Conservation (phyloP, 1,140 invertebrate genomes). For the Zaprionus inermis region DNA sequence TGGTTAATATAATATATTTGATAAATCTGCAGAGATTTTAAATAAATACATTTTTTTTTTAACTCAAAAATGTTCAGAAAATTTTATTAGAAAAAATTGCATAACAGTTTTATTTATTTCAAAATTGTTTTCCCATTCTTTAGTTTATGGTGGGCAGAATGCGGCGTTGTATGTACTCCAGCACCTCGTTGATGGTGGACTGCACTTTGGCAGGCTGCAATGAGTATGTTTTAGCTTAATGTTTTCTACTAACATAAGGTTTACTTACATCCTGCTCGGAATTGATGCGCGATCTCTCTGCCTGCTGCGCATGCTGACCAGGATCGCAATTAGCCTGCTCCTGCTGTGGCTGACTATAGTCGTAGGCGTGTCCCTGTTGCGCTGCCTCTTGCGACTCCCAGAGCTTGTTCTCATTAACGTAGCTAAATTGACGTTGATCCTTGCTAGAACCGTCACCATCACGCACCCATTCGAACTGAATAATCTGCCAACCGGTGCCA, state of each 20-base stretch:
- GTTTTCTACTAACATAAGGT: background rate
- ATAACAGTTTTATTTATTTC: conserved; percentile 2
- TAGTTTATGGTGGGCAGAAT: conserved; percentile 62
- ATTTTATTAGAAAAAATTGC: background rate
- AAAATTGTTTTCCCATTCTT: background rate
- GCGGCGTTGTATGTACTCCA: conserved; percentile 71
- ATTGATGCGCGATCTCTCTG: conserved; percentile 17
- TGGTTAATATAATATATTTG: background rate
- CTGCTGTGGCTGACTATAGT: conserved; percentile 53
- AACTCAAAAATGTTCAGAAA: background rate
- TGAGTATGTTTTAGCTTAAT: no score
- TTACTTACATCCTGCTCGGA: conserved; percentile 59
- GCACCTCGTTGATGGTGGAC: conserved; percentile 63
- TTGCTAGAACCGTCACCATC: conserved; percentile 59
- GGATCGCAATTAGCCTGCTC: conserved; percentile 31
- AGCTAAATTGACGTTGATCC: conserved; percentile 59
- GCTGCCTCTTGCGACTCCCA: conserved; percentile 43
- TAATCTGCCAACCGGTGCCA: conserved; percentile 75
- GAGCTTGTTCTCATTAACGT: conserved; percentile 70
- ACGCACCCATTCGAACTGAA: conserved; percentile 74
- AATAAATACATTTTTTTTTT: background rate
- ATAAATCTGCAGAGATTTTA: background rate
- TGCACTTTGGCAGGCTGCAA: conserved; percentile 57
- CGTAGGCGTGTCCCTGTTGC: conserved; percentile 36
- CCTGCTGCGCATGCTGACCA: background rate